These are phyloP conservation scores for Silurus aristotelis DNA, from an alignment of 2,797 vertebrate genomes.

Conservation along the genomic window DNA sequence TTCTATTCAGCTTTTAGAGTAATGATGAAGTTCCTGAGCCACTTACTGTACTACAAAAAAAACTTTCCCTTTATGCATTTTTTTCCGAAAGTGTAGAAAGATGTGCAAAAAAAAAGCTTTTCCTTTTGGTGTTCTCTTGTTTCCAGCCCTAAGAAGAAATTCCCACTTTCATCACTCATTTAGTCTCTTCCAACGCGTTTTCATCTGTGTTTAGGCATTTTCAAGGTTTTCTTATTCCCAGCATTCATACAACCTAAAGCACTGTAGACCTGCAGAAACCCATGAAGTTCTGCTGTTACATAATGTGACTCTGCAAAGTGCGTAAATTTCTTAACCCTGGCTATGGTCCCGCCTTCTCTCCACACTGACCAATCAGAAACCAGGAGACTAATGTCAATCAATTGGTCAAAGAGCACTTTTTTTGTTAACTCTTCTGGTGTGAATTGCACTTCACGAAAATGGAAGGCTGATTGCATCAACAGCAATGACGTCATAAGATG, in stretches of 20 bases:
- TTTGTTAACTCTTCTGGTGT: neutral
- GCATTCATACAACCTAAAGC: neutral
- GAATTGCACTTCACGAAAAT: neutral
- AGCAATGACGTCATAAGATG: neutral
- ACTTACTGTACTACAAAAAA: neutral
- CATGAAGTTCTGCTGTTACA: neutral
- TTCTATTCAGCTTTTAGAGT: neutral
- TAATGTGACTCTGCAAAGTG: neutral
- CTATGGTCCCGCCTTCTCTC: neutral
- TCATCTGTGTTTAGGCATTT: neutral
- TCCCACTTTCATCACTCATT: neutral
- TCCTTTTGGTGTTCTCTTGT: constrained; percentile 9
- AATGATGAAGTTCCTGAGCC: neutral
- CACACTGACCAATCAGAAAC: constrained; percentile 6
- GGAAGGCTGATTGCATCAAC: neutral
- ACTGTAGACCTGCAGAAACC: neutral
- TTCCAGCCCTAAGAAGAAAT: neutral
- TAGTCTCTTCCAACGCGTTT: neutral
- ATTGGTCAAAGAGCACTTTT: too few species aligned
- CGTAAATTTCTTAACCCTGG: neutral
- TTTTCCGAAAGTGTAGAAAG: neutral
- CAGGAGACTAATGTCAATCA: neutral
- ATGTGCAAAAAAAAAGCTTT: constrained; percentile 6
- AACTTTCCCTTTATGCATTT: constrained; percentile 31
- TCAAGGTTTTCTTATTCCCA: neutral